Evolutionary conservation across 2,113 vertebrate genomes (phyloP).

Genomic region (Otolemur garnettii): DNA sequence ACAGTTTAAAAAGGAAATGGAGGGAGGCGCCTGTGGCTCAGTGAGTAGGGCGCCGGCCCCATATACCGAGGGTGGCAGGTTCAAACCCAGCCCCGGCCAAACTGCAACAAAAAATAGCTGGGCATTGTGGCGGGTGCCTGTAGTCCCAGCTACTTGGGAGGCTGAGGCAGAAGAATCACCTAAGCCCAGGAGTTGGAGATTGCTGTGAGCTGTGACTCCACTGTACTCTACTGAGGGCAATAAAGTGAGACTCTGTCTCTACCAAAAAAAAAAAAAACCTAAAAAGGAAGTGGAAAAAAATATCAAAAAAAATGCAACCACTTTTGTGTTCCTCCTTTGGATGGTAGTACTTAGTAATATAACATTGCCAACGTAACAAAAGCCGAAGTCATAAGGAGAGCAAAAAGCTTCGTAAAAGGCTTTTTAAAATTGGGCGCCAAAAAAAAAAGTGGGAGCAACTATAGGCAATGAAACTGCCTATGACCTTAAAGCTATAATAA

Average conservation of each 20-base stretch:
- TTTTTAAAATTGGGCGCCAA: background rate
- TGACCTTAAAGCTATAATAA: background rate
- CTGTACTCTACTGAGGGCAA: no score
- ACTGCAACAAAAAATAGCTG: no score
- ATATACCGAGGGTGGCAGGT: no score
- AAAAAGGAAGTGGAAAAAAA: background rate
- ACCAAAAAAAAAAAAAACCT: background rate
- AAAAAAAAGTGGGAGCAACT: background rate
- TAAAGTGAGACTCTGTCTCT: no score
- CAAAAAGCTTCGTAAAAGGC: background rate
- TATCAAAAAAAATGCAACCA: background rate
- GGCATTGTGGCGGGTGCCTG: no score
- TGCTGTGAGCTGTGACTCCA: no score
- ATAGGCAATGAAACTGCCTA: background rate
- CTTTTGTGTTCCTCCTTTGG: background rate
- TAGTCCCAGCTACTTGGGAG: no score
- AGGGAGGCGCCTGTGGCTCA: background rate
- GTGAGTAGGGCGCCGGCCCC: no score
- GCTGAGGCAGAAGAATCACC: no score
- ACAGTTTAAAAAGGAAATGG: conserved; percentile 5
- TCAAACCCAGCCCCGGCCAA: no score
- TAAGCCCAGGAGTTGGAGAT: no score
- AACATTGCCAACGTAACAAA: background rate
- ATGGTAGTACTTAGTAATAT: background rate
- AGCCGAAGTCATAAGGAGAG: background rate